Evolutionary conservation across 92 coral and sea anemone species (phyloP).

Genomic region (Bergia puertoricense): DNA sequence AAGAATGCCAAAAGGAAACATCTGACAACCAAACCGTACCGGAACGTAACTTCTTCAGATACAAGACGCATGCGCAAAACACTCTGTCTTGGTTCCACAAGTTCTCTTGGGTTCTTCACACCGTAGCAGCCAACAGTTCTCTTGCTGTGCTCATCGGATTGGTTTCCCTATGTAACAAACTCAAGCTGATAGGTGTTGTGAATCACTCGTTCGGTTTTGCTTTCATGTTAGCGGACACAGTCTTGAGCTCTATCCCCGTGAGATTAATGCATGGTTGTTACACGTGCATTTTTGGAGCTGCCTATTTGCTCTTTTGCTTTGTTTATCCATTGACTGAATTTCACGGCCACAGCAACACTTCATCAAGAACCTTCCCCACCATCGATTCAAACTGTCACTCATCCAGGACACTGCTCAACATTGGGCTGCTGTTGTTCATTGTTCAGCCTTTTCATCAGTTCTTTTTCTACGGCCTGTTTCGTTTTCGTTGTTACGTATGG

Average conservation of each 20-base stretch:
- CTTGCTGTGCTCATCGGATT: background rate
- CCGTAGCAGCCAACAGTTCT: constrained; percentile 5
- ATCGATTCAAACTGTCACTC: background rate
- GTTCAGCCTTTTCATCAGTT: background rate
- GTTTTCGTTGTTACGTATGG: background rate
- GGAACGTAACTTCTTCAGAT: background rate
- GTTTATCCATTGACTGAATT: background rate
- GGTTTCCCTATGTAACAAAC: background rate
- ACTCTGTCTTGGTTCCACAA: background rate
- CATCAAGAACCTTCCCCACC: background rate
- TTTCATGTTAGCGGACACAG: constrained; percentile 12
- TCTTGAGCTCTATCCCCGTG: background rate
- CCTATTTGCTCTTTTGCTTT: background rate
- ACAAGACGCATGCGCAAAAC: background rate
- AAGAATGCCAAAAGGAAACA: background rate
- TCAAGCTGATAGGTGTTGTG: background rate
- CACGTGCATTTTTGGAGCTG: background rate
- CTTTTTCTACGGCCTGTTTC: background rate
- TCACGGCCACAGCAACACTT: background rate
- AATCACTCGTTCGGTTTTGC: background rate
- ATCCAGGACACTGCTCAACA: background rate
- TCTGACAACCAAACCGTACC: too few relatives aligned
- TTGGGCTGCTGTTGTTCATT: background rate
- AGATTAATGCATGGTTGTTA: background rate
- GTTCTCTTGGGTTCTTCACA: background rate